A percentile compares a stretch with the other conserved stretches of the same genome.
Evolutionary conservation across 2,113 vertebrate species (phyloP).

Genomic region (Equus quagga): DNA sequence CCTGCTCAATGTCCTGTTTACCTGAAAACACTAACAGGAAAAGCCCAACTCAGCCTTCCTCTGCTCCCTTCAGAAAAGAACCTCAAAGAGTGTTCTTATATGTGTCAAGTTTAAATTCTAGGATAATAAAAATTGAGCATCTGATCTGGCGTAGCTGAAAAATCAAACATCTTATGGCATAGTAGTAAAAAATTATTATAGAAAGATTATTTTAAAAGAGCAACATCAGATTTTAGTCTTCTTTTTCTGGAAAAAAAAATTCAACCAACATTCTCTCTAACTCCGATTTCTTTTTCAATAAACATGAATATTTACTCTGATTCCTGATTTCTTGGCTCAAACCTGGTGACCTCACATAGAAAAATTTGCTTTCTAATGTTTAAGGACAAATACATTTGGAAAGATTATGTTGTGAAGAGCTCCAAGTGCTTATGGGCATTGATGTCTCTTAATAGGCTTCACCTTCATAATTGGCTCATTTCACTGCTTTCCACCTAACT

Average conservation of each 20-base stretch:
- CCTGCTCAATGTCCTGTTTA: not conserved
- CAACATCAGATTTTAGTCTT: not conserved
- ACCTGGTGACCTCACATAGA: not conserved
- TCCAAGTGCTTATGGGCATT: not conserved
- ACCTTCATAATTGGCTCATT: not conserved
- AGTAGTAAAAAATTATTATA: not conserved
- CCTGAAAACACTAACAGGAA: not conserved
- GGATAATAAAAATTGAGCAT: not conserved
- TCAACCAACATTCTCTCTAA: not conserved
- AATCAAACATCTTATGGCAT: not conserved
- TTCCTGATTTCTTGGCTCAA: slow-evolving; percentile 12
- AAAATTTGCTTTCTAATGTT: not conserved
- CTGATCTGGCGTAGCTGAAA: not conserved
- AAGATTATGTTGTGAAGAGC: not conserved
- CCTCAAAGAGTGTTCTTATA: not conserved
- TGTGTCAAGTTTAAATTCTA: slow-evolving; percentile 25
- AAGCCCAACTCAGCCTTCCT: not conserved
- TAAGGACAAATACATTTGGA: not conserved
- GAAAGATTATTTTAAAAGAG: slow-evolving; percentile 13
- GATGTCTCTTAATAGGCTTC: not conserved
- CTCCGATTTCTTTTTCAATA: slow-evolving; percentile 13
- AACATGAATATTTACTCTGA: not conserved
- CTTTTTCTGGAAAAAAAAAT: not conserved
- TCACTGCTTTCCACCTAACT: not conserved
- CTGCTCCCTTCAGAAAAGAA: not conserved